Base-by-base conservation (phyloP, 1,140 invertebrate genomes). In the Lutraria rhynchaena region DNA sequence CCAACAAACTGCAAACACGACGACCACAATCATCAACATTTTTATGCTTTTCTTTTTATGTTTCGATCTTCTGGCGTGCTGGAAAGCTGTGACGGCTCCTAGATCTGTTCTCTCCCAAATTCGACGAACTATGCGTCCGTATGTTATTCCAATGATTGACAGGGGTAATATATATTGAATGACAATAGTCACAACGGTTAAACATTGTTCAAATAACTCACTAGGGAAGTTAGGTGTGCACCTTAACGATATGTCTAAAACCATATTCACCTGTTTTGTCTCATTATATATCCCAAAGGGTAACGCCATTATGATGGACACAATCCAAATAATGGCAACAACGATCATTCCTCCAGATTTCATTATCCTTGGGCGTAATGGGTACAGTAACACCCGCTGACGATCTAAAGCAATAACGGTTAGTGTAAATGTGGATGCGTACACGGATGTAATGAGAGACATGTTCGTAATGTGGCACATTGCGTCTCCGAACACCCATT, bases 91-190 rank as follows among this genome's bases (percentile, higher is more conserved):
- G 0, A 88, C 88, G 15, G 89, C 87, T 11, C 90, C 90, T 13
- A 90, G 84, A 29, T 88, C 83, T 1, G 85, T 86, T 24, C 92
- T 74, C 13, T 78, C 76, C 88, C 90, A 90, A n/a, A 92, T 83
- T 49, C 82, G 85, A 27, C 86, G 77, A 4, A 89, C 88, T 51
- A 92, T 91, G 17, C 88, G 77, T 3, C 88, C 88, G 74, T 92
- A 94, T 4, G 93, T 91, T 0, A 92, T 77, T 11, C 89, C 91
- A 5, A 92, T 91, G 0, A 94, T 89, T 7, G 86, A 76, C 31
- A 94, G 85, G 1, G 94, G 94, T 4, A 94, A 82, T n/a, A 93
- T 87, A 88, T 94, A 94, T 81, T 94, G 94, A 4, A 93, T 89
- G 0, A 93, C 53, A 44, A 93, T 92, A 5, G 92, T 94, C 17